Evolutionary conservation across 2,888 invertebrate genomes (phyloP), one percentile per base, ranked within the genome.

Genomic region (Oscheius sp.): DNA sequence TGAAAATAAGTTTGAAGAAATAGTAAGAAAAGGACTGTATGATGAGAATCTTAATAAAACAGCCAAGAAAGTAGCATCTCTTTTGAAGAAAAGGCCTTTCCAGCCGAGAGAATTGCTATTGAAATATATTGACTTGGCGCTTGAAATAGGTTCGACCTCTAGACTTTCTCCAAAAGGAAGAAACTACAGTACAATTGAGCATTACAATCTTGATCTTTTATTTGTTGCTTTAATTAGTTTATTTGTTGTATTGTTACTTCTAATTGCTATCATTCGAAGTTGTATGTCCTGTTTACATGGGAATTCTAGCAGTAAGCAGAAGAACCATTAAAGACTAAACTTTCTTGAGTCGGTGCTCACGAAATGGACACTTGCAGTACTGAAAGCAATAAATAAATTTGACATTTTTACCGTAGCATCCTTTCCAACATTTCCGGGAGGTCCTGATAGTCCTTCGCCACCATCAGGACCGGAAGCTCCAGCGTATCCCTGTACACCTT

Each of bases 301-400:
- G 4, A 12, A 41, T 2, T 6, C 4, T 6, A 3, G 20, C 36
- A 28, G 26, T 24, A 59, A 44, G 20, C 8, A 54, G 33, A 54
- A 54, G 47, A 22, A 47, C n/a, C 17, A 47, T 47, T 22, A 22
- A 47, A 22, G 20, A 47, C 8, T 36, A 36, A 36, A 36, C 36
- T 9, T 36, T 36, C 14, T 36, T 14, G 50, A 12, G n/a, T 26
- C 12, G 14, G n/a, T 17, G n/a, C 44, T 44, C 65, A 12, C 73
- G 57, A 45, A 50, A 54, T 33, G 75, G 73, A 24, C 75, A 73
- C 30, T 71, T 67, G 64, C 73, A 75, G 47, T 75, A 75, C 3
- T 72, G 72, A 12, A 54, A 32, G 36, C 2, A 20, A n/a, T 26
- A 32, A 30, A 3, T 44, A 24, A 12, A 41, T 41, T 17, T 41